phyloP scores from a whole-genome alignment of 1,140 invertebrate species.

The Thrips palmi region DNA sequence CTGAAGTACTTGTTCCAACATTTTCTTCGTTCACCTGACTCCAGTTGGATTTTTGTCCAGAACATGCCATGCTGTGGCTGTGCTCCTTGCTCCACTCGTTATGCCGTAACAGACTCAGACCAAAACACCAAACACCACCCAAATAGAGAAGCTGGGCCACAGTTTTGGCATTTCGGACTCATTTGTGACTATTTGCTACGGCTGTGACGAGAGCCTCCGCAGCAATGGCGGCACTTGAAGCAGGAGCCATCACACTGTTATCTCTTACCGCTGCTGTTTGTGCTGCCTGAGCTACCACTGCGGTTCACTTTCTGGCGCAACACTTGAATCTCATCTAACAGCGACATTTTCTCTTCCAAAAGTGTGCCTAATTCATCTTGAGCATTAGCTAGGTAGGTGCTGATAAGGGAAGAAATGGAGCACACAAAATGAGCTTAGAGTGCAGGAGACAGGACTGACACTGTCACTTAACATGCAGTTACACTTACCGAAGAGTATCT shows the following conservation, averaged over 20 bases:
- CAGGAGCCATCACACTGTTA: constrained; percentile 40
- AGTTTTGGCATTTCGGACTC: too few relatives aligned
- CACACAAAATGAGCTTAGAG: neutral
- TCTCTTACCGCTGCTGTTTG: constrained; percentile 33
- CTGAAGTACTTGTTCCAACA: too few relatives aligned
- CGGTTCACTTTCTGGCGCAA: constrained; percentile 32
- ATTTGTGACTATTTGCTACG: too few relatives aligned
- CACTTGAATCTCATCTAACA: constrained; percentile 31
- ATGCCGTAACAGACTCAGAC: too few relatives aligned
- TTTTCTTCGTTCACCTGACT: too few relatives aligned
- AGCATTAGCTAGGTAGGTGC: constrained; percentile 20
- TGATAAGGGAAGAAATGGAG: constrained; percentile 1
- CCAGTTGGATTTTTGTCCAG: too few relatives aligned
- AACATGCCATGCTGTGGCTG: too few relatives aligned
- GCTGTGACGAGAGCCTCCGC: too few relatives aligned
- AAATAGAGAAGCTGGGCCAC: too few relatives aligned
- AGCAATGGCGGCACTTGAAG: constrained; percentile 40
- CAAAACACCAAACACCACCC: too few relatives aligned
- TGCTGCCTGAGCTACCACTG: constrained; percentile 31
- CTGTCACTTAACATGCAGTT: neutral
- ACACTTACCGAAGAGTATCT: constrained; percentile 27
- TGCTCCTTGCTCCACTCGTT: too few relatives aligned
- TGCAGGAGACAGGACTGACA: neutral
- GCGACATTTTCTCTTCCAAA: constrained; percentile 49
- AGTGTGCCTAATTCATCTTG: constrained; percentile 50